Percentiles rank a stretch among this genome's conserved stretches.
Evolutionary conservation across 2,888 invertebrate genomes (phyloP).

Genomic region (Zeuzera pyrina): DNA sequence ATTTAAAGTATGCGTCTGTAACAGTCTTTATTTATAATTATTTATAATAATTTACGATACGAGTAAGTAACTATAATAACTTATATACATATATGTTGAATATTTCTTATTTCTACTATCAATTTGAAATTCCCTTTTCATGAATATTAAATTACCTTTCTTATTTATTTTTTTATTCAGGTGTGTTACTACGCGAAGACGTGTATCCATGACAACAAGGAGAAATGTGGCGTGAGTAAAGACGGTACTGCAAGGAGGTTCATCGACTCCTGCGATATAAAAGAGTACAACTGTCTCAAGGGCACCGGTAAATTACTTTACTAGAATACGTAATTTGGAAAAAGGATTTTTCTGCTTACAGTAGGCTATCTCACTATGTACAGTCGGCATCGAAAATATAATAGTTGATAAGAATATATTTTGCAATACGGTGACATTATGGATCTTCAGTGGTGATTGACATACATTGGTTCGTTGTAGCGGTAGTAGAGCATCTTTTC

Average conservation of each 20-base stretch:
- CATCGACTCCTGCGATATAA: constrained; percentile 48
- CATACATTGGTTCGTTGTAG: neutral
- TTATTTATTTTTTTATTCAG: too few species aligned
- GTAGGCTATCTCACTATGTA: neutral
- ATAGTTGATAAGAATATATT: neutral
- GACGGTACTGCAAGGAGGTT: constrained; percentile 32
- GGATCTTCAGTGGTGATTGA: neutral
- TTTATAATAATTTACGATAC: too few species aligned
- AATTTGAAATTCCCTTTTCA: too few species aligned
- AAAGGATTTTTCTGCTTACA: too few species aligned
- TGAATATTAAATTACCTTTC: too few species aligned
- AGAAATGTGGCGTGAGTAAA: constrained; percentile 37
- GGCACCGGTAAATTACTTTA: constrained; percentile 26
- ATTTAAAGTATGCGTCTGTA: too few species aligned
- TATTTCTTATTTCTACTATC: too few species aligned
- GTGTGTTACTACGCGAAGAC: constrained; percentile 43
- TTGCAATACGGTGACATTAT: neutral
- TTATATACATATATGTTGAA: too few species aligned
- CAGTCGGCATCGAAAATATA: neutral
- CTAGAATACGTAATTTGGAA: neutral
- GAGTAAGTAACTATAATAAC: too few species aligned
- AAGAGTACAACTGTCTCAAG: constrained; percentile 48
- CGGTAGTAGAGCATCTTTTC: too few species aligned
- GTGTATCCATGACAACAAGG: constrained; percentile 38
- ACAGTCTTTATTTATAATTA: too few species aligned